phyloP scores from a whole-genome alignment of 2,797 vertebrate species.

The Champsocephalus esox region DNA sequence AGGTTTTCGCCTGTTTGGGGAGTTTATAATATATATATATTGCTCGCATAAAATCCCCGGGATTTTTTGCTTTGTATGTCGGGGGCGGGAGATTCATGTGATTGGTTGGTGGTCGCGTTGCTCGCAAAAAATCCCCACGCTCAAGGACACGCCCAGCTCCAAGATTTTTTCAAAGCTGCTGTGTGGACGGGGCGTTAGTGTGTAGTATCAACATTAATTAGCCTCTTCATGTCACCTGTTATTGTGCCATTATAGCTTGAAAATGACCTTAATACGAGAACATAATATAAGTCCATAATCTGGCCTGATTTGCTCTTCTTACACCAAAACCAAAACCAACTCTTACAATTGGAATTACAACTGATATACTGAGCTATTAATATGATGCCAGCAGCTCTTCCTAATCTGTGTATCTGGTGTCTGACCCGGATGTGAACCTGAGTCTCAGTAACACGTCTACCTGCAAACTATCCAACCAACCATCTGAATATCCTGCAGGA shows the following conservation, averaged over 20 bases:
- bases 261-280: not conserved
- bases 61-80: too few species aligned
- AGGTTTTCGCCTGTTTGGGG: too few species aligned
- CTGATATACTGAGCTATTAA: not conserved
- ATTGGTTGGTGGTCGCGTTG: too few species aligned
- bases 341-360: conserved; percentile 1
- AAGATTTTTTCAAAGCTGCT: too few species aligned
- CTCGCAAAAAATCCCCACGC: too few species aligned
- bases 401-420: conserved; percentile 3
- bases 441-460: conserved; percentile 18
- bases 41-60: too few species aligned
- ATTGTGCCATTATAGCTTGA: not conserved
- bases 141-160: too few species aligned
- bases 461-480: conserved; percentile 13
- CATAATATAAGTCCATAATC: not conserved
- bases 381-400: not conserved
- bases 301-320: conserved; percentile 3
- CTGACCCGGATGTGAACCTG: not conserved
- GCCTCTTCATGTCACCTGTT: too few species aligned
- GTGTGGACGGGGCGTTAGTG: too few species aligned
- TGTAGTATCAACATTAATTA: too few species aligned
- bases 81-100: too few species aligned
- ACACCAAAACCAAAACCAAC: conserved; percentile 20
- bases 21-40: too few species aligned
- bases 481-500: conserved; percentile 43